A percentile compares a stretch with the other conserved stretches of the same genome.
These are phyloP conservation scores for Plagodis dolabraria DNA, from an alignment of 2,888 invertebrate genomes.

Conservation along the genomic window DNA sequence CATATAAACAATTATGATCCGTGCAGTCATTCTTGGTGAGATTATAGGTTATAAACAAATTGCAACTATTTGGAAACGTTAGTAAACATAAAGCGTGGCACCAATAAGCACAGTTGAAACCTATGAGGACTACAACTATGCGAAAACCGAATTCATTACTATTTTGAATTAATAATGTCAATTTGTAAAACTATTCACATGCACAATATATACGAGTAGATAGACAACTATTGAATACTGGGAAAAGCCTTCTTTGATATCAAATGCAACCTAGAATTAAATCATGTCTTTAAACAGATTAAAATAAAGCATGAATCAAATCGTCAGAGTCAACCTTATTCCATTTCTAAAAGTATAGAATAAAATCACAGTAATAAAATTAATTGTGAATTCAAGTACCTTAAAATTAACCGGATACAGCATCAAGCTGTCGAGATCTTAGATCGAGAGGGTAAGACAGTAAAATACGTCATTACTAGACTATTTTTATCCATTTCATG, in stretches of 20 bases:
- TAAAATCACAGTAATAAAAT: slow-evolving; percentile 46
- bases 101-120: no score
- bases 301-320: slow-evolving; percentile 15
- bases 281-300: slow-evolving; percentile 14
- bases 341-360: slow-evolving; percentile 34
- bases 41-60: no score
- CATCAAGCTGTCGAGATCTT: slow-evolving; percentile 48
- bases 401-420: slow-evolving; percentile 30
- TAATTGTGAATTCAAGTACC: slow-evolving; percentile 28
- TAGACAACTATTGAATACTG: slow-evolving; percentile 41
- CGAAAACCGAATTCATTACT: background rate
- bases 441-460: slow-evolving; percentile 44
- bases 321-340: slow-evolving; percentile 29
- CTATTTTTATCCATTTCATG: slow-evolving; percentile 69
- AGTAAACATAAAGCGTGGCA: no score
- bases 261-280: slow-evolving; percentile 16
- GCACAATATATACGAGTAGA: slow-evolving; percentile 2
- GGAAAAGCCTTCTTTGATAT: slow-evolving; percentile 42
- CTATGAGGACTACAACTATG: no score
- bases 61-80: no score
- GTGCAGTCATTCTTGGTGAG: no score
- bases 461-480: slow-evolving; percentile 56
- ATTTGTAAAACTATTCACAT: slow-evolving; percentile 4
- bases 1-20: no score
- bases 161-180: slow-evolving; percentile 2